phyloP scores from a whole-genome alignment of 2,888 invertebrate genomes.

The Hypena proboscidalis region DNA sequence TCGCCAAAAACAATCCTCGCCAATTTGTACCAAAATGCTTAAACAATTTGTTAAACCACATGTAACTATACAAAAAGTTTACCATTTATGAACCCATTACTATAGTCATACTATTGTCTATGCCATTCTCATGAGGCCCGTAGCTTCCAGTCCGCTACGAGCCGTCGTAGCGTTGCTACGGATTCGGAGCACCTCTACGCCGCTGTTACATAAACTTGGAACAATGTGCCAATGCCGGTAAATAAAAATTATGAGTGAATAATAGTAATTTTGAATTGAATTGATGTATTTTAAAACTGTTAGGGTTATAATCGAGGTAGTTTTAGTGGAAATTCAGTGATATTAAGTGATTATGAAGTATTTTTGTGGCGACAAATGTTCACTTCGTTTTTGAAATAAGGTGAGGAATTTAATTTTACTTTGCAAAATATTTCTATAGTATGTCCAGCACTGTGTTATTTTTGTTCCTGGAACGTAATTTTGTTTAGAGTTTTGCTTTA shows the following conservation, averaged over 20 bases:
- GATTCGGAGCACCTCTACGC: slow-evolving; percentile 45
- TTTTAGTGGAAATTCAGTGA: slow-evolving; percentile 27
- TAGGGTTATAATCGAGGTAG: slow-evolving; percentile 9
- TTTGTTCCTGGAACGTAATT: no score
- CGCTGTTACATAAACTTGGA: slow-evolving; percentile 30
- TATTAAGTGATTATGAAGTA: slow-evolving; percentile 17
- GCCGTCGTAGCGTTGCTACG: slow-evolving; percentile 59
- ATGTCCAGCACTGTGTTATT: no score
- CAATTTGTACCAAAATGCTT: slow-evolving; percentile 6
- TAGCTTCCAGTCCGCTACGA: slow-evolving; percentile 60
- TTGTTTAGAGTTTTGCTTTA: background rate
- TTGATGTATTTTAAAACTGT: slow-evolving; percentile 17
- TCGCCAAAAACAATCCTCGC: slow-evolving; percentile 17
- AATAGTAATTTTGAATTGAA: slow-evolving; percentile 9
- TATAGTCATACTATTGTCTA: slow-evolving; percentile 14
- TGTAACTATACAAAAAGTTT: slow-evolving; percentile 28
- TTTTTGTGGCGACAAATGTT: slow-evolving; percentile 12
- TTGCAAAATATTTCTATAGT: no score
- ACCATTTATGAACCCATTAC: slow-evolving; percentile 17
- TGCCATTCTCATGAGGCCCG: slow-evolving; percentile 14
- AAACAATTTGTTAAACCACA: slow-evolving; percentile 18
- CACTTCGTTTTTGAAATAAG: slow-evolving; percentile 30
- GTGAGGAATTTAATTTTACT: slow-evolving; percentile 24
- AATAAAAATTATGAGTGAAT: slow-evolving; percentile 37
- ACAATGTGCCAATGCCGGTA: slow-evolving; percentile 45